A percentile compares a stretch with the other conserved stretches of the same genome.
These are phyloP conservation scores for Myrmecophaga tridactyla DNA, from an alignment of 2,113 vertebrate genomes.

Conservation along the genomic window DNA sequence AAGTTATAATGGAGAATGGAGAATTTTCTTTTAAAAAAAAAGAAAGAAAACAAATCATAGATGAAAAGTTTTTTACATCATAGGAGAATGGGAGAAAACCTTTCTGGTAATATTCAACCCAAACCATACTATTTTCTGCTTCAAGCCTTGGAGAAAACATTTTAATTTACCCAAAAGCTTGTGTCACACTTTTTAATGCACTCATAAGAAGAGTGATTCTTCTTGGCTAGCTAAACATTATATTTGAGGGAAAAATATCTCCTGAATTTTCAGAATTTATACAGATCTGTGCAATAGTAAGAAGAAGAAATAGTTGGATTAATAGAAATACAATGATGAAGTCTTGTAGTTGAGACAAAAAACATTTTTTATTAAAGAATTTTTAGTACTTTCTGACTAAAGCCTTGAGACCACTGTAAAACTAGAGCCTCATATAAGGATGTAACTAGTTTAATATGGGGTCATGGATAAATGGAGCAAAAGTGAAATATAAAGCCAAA, in stretches of 20 bases:
- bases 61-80: neutral
- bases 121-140: neutral
- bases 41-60: neutral
- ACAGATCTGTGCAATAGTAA: neutral
- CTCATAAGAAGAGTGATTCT: neutral
- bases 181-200: neutral
- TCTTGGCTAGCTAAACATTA: neutral
- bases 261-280: neutral
- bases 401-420: neutral
- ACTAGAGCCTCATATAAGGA: neutral
- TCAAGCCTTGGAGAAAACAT: neutral
- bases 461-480: neutral
- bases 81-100: neutral
- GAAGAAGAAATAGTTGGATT: neutral
- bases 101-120: neutral
- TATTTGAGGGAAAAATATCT: neutral
- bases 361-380: neutral
- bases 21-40: neutral
- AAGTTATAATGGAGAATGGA: neutral
- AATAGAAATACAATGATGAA: neutral
- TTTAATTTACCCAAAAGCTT: neutral
- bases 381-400: conserved; percentile 1
- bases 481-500: neutral
- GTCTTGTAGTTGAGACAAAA: neutral
- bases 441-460: neutral